Conservation (phyloP, 2,113 vertebrate species). For the Crotalus tigris region DNA sequence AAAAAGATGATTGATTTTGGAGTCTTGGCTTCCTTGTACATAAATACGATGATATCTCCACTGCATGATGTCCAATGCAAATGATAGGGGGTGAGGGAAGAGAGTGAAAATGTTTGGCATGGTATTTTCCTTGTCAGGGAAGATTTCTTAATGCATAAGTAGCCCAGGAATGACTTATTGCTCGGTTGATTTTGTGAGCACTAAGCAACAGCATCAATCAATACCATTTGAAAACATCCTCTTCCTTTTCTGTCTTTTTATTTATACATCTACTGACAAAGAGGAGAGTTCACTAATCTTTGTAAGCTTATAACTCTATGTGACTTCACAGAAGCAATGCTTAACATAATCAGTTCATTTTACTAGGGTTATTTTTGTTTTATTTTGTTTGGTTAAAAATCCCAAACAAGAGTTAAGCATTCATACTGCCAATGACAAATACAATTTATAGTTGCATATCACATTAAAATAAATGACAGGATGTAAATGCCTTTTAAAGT, state of each 20-base stretch:
- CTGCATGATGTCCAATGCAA: not conserved
- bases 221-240: not conserved
- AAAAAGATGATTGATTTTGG: not conserved
- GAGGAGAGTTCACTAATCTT: not conserved
- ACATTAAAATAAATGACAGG: slow-evolving; percentile 9
- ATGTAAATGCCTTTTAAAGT: slow-evolving; percentile 5
- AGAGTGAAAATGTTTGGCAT: not conserved
- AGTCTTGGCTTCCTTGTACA: not conserved
- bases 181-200: not conserved
- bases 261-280: not conserved
- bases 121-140: not conserved
- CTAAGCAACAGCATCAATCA: not conserved
- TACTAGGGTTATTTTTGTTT: not conserved
- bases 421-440: slow-evolving; percentile 18
- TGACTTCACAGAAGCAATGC: not conserved
- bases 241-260: not conserved
- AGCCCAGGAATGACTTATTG: not conserved
- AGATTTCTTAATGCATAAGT: not conserved
- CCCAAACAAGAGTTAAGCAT: not conserved
- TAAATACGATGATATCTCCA: not conserved
- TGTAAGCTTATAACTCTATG: not conserved
- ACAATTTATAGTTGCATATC: not conserved
- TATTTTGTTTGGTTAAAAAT: not conserved
- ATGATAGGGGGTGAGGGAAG: not conserved
- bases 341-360: not conserved